Evolutionary conservation across 2,888 invertebrate species (phyloP).

Genomic region (Lasius platythorax): DNA sequence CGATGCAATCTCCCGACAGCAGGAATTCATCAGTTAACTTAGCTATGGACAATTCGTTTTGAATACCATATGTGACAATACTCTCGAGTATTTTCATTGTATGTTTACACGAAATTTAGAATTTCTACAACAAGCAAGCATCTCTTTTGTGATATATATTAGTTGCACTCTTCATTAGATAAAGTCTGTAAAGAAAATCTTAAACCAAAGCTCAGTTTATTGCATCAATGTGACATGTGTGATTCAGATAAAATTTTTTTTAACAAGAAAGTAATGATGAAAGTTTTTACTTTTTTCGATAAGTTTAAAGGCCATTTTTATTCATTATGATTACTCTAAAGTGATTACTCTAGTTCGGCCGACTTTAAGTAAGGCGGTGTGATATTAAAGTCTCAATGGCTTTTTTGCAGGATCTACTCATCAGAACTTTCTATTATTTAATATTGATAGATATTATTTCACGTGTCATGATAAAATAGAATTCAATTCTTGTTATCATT

Average conservation of each 20-base stretch:
- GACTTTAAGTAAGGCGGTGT: constrained; percentile 38
- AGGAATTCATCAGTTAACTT: constrained; percentile 80
- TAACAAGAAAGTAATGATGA: not conserved
- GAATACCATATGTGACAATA: constrained; percentile 58
- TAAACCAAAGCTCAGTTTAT: constrained; percentile 24
- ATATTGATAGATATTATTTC: constrained; percentile 30
- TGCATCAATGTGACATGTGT: not conserved
- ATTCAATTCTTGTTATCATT: constrained; percentile 7
- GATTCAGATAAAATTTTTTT: constrained; percentile 44
- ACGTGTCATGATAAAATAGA: constrained; percentile 16
- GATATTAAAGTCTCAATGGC: constrained; percentile 56
- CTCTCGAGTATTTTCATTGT: not conserved
- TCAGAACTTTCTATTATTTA: constrained; percentile 23
- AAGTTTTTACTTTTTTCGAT: constrained; percentile 8
- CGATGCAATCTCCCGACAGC: constrained; percentile 82
- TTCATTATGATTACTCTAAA: constrained; percentile 38
- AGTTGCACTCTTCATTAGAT: constrained; percentile 8
- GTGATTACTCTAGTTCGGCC: constrained; percentile 43
- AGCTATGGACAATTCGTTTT: constrained; percentile 81
- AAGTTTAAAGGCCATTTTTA: constrained; percentile 24
- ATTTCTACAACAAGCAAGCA: constrained; percentile 3
- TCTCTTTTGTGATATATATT: not conserved
- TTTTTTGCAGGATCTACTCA: constrained; percentile 57
- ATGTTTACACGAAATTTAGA: constrained; percentile 28
- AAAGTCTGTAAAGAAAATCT: not conserved